Conservation (phyloP, 2,888 invertebrate species). For the Entomobrya multifasciata region DNA sequence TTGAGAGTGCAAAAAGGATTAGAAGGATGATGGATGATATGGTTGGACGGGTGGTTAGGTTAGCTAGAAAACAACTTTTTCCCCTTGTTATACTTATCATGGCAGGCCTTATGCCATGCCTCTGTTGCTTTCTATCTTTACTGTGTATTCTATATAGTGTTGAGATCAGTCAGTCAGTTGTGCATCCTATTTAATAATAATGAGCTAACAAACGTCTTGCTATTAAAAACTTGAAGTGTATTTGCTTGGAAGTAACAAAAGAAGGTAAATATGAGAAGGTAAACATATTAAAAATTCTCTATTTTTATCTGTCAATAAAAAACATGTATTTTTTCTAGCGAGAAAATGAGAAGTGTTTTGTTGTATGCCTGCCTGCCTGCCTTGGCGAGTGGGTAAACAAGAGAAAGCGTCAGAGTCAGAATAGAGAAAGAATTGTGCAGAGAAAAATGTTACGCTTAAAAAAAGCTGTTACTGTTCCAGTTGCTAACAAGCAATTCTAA, state of each 20-base stretch:
- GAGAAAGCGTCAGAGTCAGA: too few species aligned
- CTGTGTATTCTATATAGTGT: too few species aligned
- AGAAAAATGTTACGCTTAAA: too few species aligned
- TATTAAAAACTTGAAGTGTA: too few species aligned
- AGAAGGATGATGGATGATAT: slow-evolving; percentile 29
- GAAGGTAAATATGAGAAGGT: not conserved
- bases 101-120: not conserved
- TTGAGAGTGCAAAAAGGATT: not conserved
- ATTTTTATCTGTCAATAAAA: not conserved
- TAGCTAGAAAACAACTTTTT: slow-evolving; percentile 12
- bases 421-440: too few species aligned
- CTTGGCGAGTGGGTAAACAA: too few species aligned
- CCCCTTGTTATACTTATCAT: too few species aligned
- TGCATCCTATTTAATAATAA: slow-evolving; percentile 34
- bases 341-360: too few species aligned
- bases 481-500: too few species aligned
- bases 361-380: too few species aligned
- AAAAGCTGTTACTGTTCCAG: too few species aligned
- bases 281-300: not conserved
- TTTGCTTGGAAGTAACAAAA: not conserved
- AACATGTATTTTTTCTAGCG: too few species aligned
- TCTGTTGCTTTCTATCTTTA: not conserved
- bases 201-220: not conserved
- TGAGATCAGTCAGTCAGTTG: slow-evolving; percentile 21
- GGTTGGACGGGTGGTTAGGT: not conserved